Evolutionary conservation across 2,797 vertebrate species (phyloP).

Genomic region (Delichon dasypus): DNA sequence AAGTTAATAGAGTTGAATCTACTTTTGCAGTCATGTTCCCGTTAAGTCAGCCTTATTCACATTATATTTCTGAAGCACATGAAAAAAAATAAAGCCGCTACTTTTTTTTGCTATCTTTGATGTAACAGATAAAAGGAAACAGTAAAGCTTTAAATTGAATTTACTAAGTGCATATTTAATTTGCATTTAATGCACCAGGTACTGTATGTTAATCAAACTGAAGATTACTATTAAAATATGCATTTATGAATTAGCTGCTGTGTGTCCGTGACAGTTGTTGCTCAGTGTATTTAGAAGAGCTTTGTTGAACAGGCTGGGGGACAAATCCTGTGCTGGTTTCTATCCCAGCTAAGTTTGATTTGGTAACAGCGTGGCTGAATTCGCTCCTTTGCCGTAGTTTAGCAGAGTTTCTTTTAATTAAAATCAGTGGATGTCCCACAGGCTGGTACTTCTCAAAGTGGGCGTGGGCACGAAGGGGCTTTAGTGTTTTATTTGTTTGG

Average conservation of each 20-base stretch:
- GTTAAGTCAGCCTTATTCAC: slow-evolving; percentile 21
- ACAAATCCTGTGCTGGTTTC: neutral
- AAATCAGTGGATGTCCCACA: neutral
- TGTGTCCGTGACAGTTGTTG: neutral
- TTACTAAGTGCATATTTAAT: slow-evolving; percentile 20
- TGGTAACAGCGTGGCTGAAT: neutral
- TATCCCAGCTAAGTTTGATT: neutral
- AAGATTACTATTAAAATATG: neutral
- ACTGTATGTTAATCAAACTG: slow-evolving; percentile 11
- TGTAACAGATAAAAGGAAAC: slow-evolving; percentile 58
- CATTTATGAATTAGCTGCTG: neutral
- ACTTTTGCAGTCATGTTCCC: slow-evolving; percentile 25
- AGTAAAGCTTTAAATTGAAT: slow-evolving; percentile 49
- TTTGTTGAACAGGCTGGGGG: neutral
- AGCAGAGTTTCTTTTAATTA: neutral
- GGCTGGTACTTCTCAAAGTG: neutral
- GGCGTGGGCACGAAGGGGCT: accelerated
- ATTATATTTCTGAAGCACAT: neutral
- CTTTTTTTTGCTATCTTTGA: slow-evolving; percentile 40
- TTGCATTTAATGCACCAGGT: slow-evolving; percentile 22
- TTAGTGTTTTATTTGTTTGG: neutral
- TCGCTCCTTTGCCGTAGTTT: neutral
- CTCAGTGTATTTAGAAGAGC: neutral
- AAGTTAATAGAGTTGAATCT: slow-evolving; percentile 59
- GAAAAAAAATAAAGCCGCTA: neutral